Evolutionary conservation across 2,888 invertebrate species (phyloP).

Genomic region (Ecliptopera silaceata): DNA sequence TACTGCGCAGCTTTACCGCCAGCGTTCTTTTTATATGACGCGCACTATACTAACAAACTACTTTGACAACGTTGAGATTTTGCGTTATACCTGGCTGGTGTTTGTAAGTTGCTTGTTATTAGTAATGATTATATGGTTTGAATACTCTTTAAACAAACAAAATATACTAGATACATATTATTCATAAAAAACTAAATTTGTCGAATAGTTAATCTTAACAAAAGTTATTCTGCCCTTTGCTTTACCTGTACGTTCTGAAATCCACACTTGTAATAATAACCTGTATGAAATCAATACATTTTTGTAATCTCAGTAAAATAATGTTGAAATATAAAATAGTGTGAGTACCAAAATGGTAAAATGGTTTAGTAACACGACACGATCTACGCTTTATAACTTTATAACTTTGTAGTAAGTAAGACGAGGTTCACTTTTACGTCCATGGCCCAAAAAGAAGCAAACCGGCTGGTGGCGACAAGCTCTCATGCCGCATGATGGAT

Average conservation of each 20-base stretch:
- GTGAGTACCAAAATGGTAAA: not conserved
- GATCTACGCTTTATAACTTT: constrained; percentile 25
- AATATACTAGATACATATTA: too few relatives aligned
- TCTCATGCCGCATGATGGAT: constrained; percentile 52
- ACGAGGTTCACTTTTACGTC: constrained; percentile 60
- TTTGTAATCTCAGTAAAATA: too few relatives aligned
- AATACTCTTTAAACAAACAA: too few relatives aligned
- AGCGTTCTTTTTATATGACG: too few relatives aligned
- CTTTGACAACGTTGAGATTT: constrained; percentile 25
- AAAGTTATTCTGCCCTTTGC: too few relatives aligned
- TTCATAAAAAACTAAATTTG: too few relatives aligned
- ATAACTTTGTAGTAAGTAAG: constrained; percentile 44
- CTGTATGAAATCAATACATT: too few relatives aligned
- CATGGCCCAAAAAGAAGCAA: constrained; percentile 71
- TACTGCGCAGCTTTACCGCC: too few relatives aligned
- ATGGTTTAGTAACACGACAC: constrained; percentile 11
- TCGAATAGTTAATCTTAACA: too few relatives aligned
- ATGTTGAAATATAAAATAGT: not conserved
- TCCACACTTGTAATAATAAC: too few relatives aligned
- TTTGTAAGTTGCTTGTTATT: not conserved
- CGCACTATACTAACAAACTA: constrained; percentile 25
- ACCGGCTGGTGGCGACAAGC: constrained; percentile 52
- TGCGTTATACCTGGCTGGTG: constrained; percentile 1
- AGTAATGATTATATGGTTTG: constrained; percentile 1
- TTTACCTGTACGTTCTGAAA: too few relatives aligned